Conservation (phyloP, 2,888 invertebrate species). For the Pollenia griseotomentosa region DNA sequence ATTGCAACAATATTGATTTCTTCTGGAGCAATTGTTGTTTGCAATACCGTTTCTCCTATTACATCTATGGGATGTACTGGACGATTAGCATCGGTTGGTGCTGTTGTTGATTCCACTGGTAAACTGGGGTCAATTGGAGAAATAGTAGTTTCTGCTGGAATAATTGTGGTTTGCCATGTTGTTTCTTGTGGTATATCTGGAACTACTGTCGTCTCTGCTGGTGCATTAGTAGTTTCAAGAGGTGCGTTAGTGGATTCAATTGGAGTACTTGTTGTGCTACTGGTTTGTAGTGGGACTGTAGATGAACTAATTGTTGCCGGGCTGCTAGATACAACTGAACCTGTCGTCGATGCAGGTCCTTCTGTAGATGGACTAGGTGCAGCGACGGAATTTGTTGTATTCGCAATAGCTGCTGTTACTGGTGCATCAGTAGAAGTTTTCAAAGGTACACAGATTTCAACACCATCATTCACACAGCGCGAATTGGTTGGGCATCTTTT, state of each 20-base stretch:
- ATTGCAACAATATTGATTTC: not conserved
- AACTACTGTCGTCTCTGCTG: conserved; percentile 16
- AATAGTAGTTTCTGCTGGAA: conserved; percentile 45
- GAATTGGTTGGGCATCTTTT: conserved; percentile 77
- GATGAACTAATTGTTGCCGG: not conserved
- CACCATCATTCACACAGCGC: conserved; percentile 81
- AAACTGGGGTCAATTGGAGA: conserved; percentile 20
- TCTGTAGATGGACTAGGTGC: conserved; percentile 41
- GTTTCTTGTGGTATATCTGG: not conserved
- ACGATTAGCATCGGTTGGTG: conserved; percentile 47
- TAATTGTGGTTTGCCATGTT: conserved; percentile 11
- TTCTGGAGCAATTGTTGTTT: conserved; percentile 41
- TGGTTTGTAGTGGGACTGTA: conserved; percentile 11
- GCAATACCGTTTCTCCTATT: not conserved
- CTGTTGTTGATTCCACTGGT: conserved; percentile 47
- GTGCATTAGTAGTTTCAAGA: conserved; percentile 42
- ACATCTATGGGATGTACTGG: conserved; percentile 39
- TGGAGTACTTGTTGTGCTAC: not conserved
- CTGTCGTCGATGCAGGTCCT: conserved; percentile 16
- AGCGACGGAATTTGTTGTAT: not conserved
- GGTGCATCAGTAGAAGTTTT: conserved; percentile 73
- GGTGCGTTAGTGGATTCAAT: conserved; percentile 9
- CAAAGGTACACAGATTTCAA: conserved; percentile 79
- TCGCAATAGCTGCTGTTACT: conserved; percentile 69
- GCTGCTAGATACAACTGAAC: conserved; percentile 20